phyloP scores from a whole-genome alignment of 2,888 invertebrate species.

The Mayetiola destructor region DNA sequence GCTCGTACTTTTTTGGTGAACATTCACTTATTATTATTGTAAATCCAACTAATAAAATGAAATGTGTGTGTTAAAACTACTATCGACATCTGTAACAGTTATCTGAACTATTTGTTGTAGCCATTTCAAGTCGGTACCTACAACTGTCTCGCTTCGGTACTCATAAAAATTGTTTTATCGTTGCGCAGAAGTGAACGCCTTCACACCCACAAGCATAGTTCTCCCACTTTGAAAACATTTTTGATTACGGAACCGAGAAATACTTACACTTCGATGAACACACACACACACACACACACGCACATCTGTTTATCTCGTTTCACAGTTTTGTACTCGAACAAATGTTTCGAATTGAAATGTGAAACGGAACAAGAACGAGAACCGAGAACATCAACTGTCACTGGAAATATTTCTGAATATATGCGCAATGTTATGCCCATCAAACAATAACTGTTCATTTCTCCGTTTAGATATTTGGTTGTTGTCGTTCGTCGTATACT shows the following conservation, averaged over 20 bases:
- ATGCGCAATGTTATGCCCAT: conserved; percentile 6
- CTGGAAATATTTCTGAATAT: not conserved
- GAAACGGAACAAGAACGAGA: not conserved
- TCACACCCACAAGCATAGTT: conserved; percentile 7
- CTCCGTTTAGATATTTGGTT: conserved; percentile 10
- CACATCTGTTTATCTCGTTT: conserved; percentile 8
- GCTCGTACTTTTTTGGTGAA: too few species aligned
- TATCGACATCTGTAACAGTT: conserved; percentile 5
- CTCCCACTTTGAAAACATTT: too few species aligned
- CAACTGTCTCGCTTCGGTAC: not conserved
- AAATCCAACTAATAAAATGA: too few species aligned
- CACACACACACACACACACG: not conserved
- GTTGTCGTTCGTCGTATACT: too few species aligned
- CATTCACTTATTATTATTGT: too few species aligned
- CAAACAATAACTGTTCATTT: not conserved
- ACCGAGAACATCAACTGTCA: not conserved
- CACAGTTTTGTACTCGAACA: not conserved
- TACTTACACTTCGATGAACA: not conserved
- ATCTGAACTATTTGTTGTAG: not conserved
- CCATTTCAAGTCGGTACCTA: not conserved
- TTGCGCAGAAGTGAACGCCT: conserved; percentile 10
- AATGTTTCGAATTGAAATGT: not conserved
- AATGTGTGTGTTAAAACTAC: not conserved
- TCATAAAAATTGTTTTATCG: not conserved
- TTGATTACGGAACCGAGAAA: too few species aligned